Base-by-base conservation (phyloP, 2,888 invertebrate species). In the Nemoura dubitans region DNA sequence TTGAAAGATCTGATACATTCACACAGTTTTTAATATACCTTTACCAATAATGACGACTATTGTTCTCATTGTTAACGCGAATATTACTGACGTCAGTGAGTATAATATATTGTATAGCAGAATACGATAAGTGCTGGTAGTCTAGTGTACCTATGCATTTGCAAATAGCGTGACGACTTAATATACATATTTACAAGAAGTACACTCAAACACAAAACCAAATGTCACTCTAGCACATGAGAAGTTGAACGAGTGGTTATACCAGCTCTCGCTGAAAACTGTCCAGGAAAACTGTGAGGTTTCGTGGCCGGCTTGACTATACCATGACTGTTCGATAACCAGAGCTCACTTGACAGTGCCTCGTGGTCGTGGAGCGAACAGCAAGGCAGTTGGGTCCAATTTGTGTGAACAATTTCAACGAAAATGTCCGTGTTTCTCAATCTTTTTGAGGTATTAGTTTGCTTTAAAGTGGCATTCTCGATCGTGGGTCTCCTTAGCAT, bases 371-470 rank as follows among this genome's bases (percentile, higher is more conserved):
- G 59, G 21, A 59, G 59, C 21, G 21, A 59, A 59, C 59, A 59
- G 14, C 59, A 7, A 7, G 21, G 6, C 59, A 21, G 59, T 59
- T 59, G 59, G 36, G 3, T 36, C 5, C 36, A 36, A 36, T 6
- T 36, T 36, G 36, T 36, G 16, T 59, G 14, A 3, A 59, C 6
- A 59, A 59, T 21, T 59, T 16, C 59, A 21, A 2, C 59, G 16
- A 59, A 59, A 59, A 59, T 59, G 59, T 59, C 59, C 2, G 59
- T 59, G 59, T 59, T 59, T 59, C 59, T 59, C 59, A 59, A 59
- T 21, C 59, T 59, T 16, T 59, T 59, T 2, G 14, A 3, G 10
- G 59, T 59, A 7, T 59, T 59, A 14, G 21, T 59, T 59, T 59
- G 59, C 59, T 59, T 59, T 1, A 59, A 59, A 21, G 21, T 59